Evolutionary conservation across 2,888 invertebrate genomes (phyloP), one percentile per base, ranked within the genome.

Genomic region (Pherbina coryleti): DNA sequence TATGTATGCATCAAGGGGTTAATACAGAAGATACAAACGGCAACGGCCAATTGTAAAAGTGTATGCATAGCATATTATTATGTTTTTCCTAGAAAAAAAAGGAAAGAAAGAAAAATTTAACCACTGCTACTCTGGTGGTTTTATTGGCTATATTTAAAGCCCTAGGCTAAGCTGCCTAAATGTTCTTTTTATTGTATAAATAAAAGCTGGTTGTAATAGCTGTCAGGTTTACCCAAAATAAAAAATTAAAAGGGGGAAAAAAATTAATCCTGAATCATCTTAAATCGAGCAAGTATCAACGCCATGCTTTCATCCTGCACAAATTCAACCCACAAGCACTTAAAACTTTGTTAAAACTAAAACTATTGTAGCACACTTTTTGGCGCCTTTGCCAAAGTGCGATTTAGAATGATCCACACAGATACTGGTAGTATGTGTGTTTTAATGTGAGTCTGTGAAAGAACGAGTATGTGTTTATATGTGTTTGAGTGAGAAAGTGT

Each of bases 341-440:
- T 72, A 72, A 72, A 72, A 72, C 60, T 60, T 60, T 19, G 71
- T 71, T 71, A 17, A 44, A 17, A 19, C 49, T 8, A 72, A 72
- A 72, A 69, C 9, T 60, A 60, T 60, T 72, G 44, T 60, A 60
- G 72, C 72, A 72, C 44, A 72, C 72, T 72, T 72, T 60, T 60
- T 72, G 72, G 72, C 72, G 60, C 57, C 57, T 44, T 60, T 72
- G 72, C 72, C 72, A 72, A 70, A 19, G 22, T 55, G 55, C 22
- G 22, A 22, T 19, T 19, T 55, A 55, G 5, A 55, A 22, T 22
- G 55, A 19, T 19, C 55, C 22, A 19, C 22, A 19, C 22, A 55
- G 19, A 19, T 9, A 9, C 55, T 55, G 19, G 19, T 55, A 9
- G n/a, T 19, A 22, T 55, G 8, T 55, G n/a, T n/a, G 55, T 22